Percentiles rank a stretch among this genome's conserved stretches.
These are phyloP conservation scores for Acromyrmex echinatior DNA, from an alignment of 1,140 invertebrate genomes.

Conservation along the genomic window DNA sequence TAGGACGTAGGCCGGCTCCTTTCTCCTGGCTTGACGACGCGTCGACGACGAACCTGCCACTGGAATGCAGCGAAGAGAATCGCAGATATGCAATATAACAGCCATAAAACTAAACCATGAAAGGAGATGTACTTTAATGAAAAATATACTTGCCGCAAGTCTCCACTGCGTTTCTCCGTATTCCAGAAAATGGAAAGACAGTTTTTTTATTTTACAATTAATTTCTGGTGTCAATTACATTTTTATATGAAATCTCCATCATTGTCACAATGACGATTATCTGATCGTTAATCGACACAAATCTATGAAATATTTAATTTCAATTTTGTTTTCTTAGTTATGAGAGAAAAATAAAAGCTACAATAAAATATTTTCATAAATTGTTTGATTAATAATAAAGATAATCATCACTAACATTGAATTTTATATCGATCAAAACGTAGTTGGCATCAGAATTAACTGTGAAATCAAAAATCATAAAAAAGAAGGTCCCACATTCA, in stretches of 20 bases:
- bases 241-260: no score
- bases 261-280: no score
- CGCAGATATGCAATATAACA: slow-evolving; percentile 42
- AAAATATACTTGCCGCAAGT: background rate
- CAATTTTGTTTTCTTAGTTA: no score
- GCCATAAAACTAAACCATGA: slow-evolving; percentile 29
- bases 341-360: background rate
- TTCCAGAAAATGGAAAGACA: background rate
- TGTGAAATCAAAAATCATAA: background rate
- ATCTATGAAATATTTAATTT: no score
- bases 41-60: slow-evolving; percentile 39
- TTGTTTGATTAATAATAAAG: background rate
- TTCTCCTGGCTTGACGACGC: slow-evolving; percentile 37
- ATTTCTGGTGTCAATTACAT: no score
- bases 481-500: background rate
- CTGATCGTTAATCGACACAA: no score
- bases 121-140: background rate
- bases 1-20: slow-evolving; percentile 12
- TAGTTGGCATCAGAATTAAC: background rate
- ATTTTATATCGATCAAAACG: background rate
- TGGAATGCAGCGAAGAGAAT: slow-evolving; percentile 47
- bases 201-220: no score
- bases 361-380: background rate
- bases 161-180: background rate
- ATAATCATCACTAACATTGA: background rate